phyloP scores from a whole-genome alignment of 2,888 invertebrate species.

The Limnephilus auricula region DNA sequence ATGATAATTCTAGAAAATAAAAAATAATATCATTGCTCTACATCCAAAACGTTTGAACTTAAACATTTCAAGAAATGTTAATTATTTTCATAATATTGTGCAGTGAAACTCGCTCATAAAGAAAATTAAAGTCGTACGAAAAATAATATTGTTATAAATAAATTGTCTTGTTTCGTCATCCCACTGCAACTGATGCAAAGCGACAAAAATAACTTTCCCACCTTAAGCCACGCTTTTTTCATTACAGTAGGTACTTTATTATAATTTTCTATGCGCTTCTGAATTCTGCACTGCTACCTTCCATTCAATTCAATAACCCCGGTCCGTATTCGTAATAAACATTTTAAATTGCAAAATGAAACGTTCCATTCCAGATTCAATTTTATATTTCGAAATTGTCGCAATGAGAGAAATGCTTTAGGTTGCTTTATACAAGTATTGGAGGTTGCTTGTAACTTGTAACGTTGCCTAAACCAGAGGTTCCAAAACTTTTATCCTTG shows the following conservation, averaged over 20 bases:
- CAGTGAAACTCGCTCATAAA: neutral
- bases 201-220: neutral
- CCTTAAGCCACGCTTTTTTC: neutral
- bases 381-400: conserved; percentile 10
- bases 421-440: neutral
- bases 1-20: no score
- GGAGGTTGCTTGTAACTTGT: neutral
- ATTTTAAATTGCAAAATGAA: conserved; percentile 24
- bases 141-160: neutral
- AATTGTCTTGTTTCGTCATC: neutral
- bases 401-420: neutral
- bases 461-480: neutral
- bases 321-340: conserved; percentile 8
- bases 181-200: neutral
- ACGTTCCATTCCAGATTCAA: conserved; percentile 22
- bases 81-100: neutral
- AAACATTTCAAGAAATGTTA: neutral
- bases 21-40: no score
- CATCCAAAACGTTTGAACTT: no score
- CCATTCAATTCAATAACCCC: conserved; percentile 13
- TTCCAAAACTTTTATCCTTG: no score
- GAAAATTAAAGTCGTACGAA: neutral
- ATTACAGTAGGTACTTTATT: neutral
- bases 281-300: neutral
- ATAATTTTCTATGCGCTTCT: neutral